Evolutionary conservation across 2,113 vertebrate genomes (phyloP), one percentile per base, ranked within the genome.

Genomic region (Hemibagrus wyckioides): DNA sequence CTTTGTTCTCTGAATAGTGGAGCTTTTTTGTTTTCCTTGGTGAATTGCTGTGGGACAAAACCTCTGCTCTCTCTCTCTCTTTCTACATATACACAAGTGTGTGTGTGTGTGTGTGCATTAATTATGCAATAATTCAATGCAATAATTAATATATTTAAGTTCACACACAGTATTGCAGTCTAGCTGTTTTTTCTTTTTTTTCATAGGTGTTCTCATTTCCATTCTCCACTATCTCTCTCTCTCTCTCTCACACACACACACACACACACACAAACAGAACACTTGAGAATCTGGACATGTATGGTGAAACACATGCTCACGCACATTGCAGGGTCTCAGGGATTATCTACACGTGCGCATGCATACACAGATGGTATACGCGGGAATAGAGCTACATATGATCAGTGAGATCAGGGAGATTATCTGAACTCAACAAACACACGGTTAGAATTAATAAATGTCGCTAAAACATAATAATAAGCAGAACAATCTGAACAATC

Each of bases 281-380:
- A 91, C 41, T n/a, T 41, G 8, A 57, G 36, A 6, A 56, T 36
- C 14, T 71, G 65, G 41, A 28, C 48, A 71, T 54, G 67, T 13
- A 75, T 56, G 17, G 14, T 54, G 56, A 57, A n/a, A 30, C 67
- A 57, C 33, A 48, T 17, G 28, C 69, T 52, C 44, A 14, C 9
- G 33, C 61, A 17, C 61, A 63, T 3, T 52, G 82, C 10, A 11
- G n/a, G 44, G 63, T 25, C 21, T 36, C 69, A 33, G 36, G 65
- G 69, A 85, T 85, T 85, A 85, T 73, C 25, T 7, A 57, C 19
- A 57, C 52, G 36, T 85, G 71, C 30, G 56, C 28, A 30, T 21
- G 52, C 33, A 77, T 48, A 77, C 50, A 41, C 9, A 19, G 19
- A 56, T n/a, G 33, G 50, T 28, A 71, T 73, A 84, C 33, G n/a